These are phyloP conservation scores for Tachysurus fulvidraco DNA, from an alignment of 2,113 vertebrate genomes.

Conservation along the genomic window DNA sequence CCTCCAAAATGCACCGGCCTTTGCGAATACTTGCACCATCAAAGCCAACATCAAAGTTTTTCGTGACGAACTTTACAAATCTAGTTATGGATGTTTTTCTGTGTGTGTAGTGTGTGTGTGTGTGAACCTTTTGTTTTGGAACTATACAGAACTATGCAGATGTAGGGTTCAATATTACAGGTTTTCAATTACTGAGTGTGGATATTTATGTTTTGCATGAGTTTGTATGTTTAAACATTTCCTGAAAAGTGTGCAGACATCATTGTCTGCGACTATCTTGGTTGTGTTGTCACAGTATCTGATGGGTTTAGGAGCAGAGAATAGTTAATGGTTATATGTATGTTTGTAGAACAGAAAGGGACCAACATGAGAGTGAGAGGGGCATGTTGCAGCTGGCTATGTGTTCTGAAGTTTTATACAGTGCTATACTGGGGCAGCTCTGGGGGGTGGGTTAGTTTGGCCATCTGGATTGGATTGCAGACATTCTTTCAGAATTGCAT, in stretches of 20 bases:
- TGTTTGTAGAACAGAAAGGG: slow-evolving; percentile 27
- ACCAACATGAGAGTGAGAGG: neutral
- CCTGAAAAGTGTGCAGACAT: neutral
- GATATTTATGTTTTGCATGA: neutral
- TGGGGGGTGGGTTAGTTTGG: slow-evolving; percentile 56
- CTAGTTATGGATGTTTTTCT: too few relatives aligned
- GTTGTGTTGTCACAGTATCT: neutral
- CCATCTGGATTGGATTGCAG: slow-evolving; percentile 78
- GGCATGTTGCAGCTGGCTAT: neutral
- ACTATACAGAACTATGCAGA: neutral
- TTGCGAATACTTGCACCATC: too few relatives aligned
- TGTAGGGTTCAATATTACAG: neutral
- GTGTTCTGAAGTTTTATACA: neutral
- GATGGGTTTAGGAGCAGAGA: neutral
- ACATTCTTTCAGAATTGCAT: slow-evolving; percentile 73
- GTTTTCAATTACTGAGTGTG: neutral
- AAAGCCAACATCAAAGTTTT: too few relatives aligned
- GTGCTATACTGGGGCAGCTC: neutral
- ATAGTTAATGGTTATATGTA: neutral
- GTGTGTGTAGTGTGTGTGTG: neutral
- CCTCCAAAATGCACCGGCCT: too few relatives aligned
- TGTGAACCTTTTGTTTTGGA: neutral
- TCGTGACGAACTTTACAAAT: too few relatives aligned
- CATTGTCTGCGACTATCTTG: slow-evolving; percentile 44
- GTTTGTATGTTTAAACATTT: neutral